Base-by-base conservation (phyloP, 2,888 invertebrate species). In the Eristalinus sepulchralis region DNA sequence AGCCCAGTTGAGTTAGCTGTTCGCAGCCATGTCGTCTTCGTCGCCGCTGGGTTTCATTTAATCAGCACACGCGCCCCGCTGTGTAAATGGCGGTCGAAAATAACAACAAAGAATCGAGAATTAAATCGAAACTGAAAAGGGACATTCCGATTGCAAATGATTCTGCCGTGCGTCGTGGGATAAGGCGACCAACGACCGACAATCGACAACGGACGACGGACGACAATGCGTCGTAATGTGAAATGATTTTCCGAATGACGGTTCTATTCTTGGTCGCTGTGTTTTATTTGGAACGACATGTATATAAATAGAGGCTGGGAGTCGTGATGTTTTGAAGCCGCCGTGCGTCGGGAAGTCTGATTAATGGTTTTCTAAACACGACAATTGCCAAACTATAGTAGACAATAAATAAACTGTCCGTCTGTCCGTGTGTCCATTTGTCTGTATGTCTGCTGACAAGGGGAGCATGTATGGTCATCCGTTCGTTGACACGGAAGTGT, bases 221-320 rank as follows among this genome's bases (percentile, higher is more conserved):
- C 2, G 5, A 27, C 27, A 27, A 27, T 5, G 22, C 31, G 70
- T 71, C 66, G 57, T 71, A 80, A 80, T 64, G 81, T 72, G 72
- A 24, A 85, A 85, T 84, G 53, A 33, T 68, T 73, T 63, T 36
- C 67, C 64, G 47, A 60, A 20, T 53, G 66, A 80, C 60, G 72
- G 17, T 73, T 55, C 80, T 80, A 73, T 67, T 73, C 24, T 68
- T 62, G 67, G 80, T 36, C 36, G 36, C 34, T 27, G 17, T 17
- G 66, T 60, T 80, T 31, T 17, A 72, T 80, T 60, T 80, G 60
- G 66, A 72, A 33, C 60, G 11, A 33, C 59, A 13, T 62, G 17
- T 66, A 71, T 22, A 78, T 71, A 27, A 3, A 79, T 64, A 72
- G 59, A 47, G 47, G 31, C 24, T 24, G 57, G 10, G n/a, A 36